These are phyloP conservation scores for Lasiurus borealis DNA, from an alignment of 2,113 vertebrate genomes.

Conservation along the genomic window DNA sequence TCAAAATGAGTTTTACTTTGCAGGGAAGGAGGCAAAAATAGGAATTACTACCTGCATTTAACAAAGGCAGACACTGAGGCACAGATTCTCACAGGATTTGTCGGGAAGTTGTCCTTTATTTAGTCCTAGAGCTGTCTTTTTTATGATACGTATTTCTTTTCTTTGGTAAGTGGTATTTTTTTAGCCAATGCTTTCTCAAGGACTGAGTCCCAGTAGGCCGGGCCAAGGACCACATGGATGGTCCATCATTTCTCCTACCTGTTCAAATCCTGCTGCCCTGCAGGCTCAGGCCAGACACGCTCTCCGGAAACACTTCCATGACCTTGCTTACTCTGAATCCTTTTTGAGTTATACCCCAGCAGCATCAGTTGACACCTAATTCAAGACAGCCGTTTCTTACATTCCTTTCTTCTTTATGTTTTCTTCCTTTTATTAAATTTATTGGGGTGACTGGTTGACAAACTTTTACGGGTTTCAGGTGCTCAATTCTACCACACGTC, in stretches of 20 bases:
- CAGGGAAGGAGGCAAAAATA: conserved; percentile 13
- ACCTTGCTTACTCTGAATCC: neutral
- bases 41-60: neutral
- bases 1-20: conserved; percentile 3
- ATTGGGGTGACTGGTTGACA: neutral
- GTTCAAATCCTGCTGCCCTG: neutral
- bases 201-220: neutral
- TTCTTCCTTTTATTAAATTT: neutral
- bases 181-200: neutral
- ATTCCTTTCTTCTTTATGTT: neutral
- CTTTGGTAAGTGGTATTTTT: neutral
- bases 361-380: neutral
- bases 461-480: neutral
- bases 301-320: neutral
- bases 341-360: neutral
- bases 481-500: neutral
- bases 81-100: neutral
- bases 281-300: neutral
- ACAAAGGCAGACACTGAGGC: neutral
- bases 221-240: too few relatives aligned
- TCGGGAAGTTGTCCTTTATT: neutral
- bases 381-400: too few relatives aligned
- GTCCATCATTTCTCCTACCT: neutral
- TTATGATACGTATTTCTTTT: neutral
- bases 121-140: neutral